phyloP scores from a whole-genome alignment of 2,113 vertebrate genomes.

The Pteropus alecto region DNA sequence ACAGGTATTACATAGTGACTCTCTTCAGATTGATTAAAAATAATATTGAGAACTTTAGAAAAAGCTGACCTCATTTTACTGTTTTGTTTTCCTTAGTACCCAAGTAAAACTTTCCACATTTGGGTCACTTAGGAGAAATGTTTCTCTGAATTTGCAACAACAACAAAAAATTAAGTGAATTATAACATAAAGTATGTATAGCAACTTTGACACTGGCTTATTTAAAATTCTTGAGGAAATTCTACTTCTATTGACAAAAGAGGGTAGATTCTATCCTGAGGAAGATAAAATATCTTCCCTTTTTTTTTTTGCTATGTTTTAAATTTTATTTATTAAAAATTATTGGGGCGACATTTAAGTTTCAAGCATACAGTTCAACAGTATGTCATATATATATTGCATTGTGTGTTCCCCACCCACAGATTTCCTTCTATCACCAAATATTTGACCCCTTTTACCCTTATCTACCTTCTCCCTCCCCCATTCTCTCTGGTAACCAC shows the following conservation, averaged over 20 bases:
- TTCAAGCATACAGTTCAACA: too few relatives aligned
- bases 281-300: slow-evolving; percentile 30
- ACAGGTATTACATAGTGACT: neutral
- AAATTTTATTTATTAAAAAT: too few relatives aligned
- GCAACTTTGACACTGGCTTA: neutral
- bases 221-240: slow-evolving; percentile 39
- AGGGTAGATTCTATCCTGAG: neutral
- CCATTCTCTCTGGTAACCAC: too few relatives aligned
- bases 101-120: neutral
- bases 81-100: neutral
- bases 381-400: too few relatives aligned
- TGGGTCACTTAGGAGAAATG: neutral
- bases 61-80: neutral
- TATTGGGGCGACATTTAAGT: too few relatives aligned
- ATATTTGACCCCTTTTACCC: too few relatives aligned
- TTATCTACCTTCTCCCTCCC: too few relatives aligned
- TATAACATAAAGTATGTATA: neutral
- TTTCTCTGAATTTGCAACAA: neutral
- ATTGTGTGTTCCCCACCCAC: too few relatives aligned
- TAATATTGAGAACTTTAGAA: neutral
- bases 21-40: slow-evolving; percentile 21
- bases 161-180: neutral
- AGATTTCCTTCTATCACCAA: too few relatives aligned
- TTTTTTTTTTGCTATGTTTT: too few relatives aligned
- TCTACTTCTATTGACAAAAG: neutral